phyloP scores from a whole-genome alignment of 2,888 invertebrate genomes.

The Scotopteryx bipunctaria region DNA sequence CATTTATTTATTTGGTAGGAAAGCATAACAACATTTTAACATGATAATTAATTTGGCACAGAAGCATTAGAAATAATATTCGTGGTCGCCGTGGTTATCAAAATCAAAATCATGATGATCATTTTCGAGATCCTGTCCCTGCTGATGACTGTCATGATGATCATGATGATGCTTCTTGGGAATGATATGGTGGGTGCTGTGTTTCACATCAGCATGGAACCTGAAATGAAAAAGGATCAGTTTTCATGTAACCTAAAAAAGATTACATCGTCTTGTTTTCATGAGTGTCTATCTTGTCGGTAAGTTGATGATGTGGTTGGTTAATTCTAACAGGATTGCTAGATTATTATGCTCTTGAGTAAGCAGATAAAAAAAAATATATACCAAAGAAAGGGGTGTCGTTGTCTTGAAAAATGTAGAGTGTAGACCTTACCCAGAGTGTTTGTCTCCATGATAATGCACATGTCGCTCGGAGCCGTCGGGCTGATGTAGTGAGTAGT shows the following conservation, averaged over 20 bases:
- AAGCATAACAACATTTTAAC: background rate
- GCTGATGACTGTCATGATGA: constrained; percentile 19
- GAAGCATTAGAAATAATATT: constrained; percentile 24
- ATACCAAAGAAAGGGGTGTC: too few species aligned
- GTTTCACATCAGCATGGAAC: constrained; percentile 41
- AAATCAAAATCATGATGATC: background rate
- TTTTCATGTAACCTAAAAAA: too few species aligned
- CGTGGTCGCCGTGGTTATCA: constrained; percentile 57
- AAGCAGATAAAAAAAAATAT: too few species aligned
- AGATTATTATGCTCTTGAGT: too few species aligned
- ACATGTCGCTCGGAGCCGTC: constrained; percentile 35
- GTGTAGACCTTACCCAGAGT: constrained; percentile 43
- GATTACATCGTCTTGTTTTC: too few species aligned
- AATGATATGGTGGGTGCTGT: constrained; percentile 37
- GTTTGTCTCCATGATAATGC: constrained; percentile 34
- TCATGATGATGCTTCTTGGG: constrained; percentile 43
- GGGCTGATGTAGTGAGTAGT: constrained; percentile 34
- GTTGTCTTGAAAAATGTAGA: too few species aligned
- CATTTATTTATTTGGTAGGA: too few species aligned
- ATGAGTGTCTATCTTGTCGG: too few species aligned
- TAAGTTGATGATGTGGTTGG: too few species aligned
- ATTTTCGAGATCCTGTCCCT: constrained; percentile 25
- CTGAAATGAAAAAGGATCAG: constrained; percentile 31
- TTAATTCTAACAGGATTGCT: too few species aligned
- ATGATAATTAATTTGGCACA: too few species aligned